These are phyloP conservation scores for Monoplex corrugatus DNA, from an alignment of 2,888 invertebrate genomes.

Conservation along the genomic window DNA sequence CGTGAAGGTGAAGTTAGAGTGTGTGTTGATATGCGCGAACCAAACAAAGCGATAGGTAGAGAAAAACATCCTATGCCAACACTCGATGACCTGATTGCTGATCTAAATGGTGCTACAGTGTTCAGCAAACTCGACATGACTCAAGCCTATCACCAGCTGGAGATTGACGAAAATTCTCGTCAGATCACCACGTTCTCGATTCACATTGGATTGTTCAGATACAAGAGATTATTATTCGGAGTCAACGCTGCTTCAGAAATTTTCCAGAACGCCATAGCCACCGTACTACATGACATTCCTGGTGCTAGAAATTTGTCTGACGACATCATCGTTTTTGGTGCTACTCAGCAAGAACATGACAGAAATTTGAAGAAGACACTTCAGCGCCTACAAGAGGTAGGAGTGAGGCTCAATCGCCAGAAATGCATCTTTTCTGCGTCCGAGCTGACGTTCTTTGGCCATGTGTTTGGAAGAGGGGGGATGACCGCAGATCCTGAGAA, in stretches of 20 bases:
- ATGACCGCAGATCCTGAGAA: constrained; percentile 1
- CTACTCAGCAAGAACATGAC: constrained; percentile 1
- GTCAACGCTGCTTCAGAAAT: constrained; percentile 22
- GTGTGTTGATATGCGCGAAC: not conserved
- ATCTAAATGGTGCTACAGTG: not conserved
- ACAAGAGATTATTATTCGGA: constrained; percentile 32
- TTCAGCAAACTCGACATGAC: constrained; percentile 14
- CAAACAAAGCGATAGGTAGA: not conserved
- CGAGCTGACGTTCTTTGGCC: not conserved
- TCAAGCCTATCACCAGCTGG: not conserved
- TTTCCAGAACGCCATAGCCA: constrained; percentile 13
- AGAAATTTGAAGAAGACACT: not conserved
- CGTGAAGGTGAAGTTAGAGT: not conserved
- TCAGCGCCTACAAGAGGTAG: not conserved
- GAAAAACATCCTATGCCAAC: constrained; percentile 20
- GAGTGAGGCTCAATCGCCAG: not conserved
- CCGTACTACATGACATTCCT: constrained; percentile 3
- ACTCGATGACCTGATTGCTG: constrained; percentile 22
- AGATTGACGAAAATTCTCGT: not conserved
- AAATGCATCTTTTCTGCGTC: constrained; percentile 15
- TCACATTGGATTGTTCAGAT: not conserved
- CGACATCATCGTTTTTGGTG: constrained; percentile 14
- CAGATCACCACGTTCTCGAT: not conserved
- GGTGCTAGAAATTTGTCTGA: not conserved
- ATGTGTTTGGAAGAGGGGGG: not conserved